Evolutionary conservation across 2,888 invertebrate species (phyloP), one percentile per base, ranked within the genome.

Genomic region (Stenolophus ochropezus): DNA sequence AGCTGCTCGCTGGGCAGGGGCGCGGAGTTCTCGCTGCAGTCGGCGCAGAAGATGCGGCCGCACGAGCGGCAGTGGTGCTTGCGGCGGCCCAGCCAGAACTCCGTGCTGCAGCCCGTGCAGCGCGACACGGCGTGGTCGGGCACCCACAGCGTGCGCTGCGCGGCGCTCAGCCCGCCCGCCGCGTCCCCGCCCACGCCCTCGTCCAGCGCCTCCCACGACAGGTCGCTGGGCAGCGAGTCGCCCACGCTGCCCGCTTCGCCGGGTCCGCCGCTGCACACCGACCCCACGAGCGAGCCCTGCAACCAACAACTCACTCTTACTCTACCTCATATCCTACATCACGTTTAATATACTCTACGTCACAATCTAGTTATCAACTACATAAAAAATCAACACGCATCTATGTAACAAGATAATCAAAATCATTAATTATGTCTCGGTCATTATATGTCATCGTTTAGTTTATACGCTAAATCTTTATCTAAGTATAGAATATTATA

Each of bases 21-120:
- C 0, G 96, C 94, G 85, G 94, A 94, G 90, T 96, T 94, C 89
- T 96, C 96, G 5, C 97, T 96, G 89, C 98, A 98, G 87, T 96
- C 96, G 23, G 95, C 94, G 91, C 98, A 98, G 91, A 97, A 98
- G 85, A 98, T 96, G 86, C 95, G 94, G 73, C 98, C 98, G 90
- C 98, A 98, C 85, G 74, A 97, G 97, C 98, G 94, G 94, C 98
- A 98, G 91, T 98, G 98, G 91, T 98, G 98, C 87, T 96, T 94
- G 86, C 98, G 92, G 85, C 96, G 91, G 79, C 96, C 96, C 53
- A 97, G 91, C 96, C 97, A 97, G 91, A 98, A 98, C 89, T 94
- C 94, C 84, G 93, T 94, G 86, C 95, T 93, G 90, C 98, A 98
- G 86, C 95, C 94, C 89, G 95, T 96, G 90, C 98, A 98, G 87